Conservation (phyloP, 2,113 vertebrate species). For the Tamias sibiricus region DNA sequence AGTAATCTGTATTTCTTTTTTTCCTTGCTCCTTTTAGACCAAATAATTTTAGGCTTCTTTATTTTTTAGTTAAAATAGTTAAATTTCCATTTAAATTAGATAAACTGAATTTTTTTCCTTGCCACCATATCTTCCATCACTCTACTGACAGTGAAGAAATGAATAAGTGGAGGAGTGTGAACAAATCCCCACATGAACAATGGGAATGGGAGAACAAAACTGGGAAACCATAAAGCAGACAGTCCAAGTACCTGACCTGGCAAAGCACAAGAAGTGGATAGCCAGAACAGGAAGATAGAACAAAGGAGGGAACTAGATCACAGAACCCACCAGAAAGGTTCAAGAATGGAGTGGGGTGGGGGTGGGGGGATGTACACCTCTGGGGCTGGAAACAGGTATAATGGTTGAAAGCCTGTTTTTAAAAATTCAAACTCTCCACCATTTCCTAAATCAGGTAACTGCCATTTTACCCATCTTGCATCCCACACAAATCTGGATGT, state of each 20-base stretch:
- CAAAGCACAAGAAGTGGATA: not conserved
- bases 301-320: not conserved
- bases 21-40: not conserved
- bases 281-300: not conserved
- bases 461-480: not conserved
- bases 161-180: not conserved
- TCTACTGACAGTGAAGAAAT: not conserved
- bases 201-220: not conserved
- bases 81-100: not conserved
- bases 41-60: not conserved
- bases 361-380: not conserved
- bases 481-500: not conserved
- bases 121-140: not conserved
- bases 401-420: not conserved
- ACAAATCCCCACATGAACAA: not conserved
- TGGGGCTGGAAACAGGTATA: not conserved
- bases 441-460: not conserved
- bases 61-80: constrained; percentile 10
- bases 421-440: not conserved
- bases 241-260: not conserved
- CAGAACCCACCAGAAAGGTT: not conserved
- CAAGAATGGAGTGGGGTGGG: not conserved
- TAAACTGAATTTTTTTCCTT: not conserved
- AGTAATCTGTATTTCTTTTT: not conserved
- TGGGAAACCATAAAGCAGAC: not conserved